Base-by-base conservation (phyloP, 2,888 invertebrate genomes). In the Drosophila rubida region DNA sequence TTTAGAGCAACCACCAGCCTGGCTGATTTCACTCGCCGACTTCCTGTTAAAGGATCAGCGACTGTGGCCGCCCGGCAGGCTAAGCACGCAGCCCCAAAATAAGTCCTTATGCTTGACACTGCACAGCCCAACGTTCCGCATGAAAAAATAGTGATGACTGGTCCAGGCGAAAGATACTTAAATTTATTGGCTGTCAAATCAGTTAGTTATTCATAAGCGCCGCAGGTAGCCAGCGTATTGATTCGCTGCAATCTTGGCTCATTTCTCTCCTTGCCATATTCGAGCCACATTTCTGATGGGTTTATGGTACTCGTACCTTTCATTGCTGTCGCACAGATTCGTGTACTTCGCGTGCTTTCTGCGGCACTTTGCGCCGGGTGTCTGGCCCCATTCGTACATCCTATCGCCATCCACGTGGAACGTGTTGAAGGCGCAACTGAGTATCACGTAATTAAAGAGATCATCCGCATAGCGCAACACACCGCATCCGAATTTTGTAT, bases 1-100 rank as follows among this genome's bases (percentile, higher is more conserved):
- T 85, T 85, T 79, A 85, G 42, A 9, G 44, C 37, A 42, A 45
- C 54, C 70, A 66, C 50, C 59, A 57, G 58, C 42, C 57, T 54
- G 62, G 37, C 61, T 41, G 55, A 67, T 41, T 46, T 53, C 19
- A 69, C 80, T 63, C 37, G 37, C 22, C 27, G 48, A 63, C 58
- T 49, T 44, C 42, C 57, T 46, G 60, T 64, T 60, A 62, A 70
- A 65, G 71, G 65, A 61, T 69, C 58, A 58, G 42, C 51, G 59
- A 25, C 44, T 50, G 59, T 22, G 37, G n/a, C 41, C 16, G 14
- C 42, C 19, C 19, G 46, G 51, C 37, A 37, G 61, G 19, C 35
- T 30, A 49, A 59, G 23, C 54, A 39, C 60, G 54, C 44, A 35
- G 30, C 25, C 8, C 23, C 37, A 54, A 60, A 57, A 49, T 58